phyloP scores from a whole-genome alignment of 2,113 vertebrate species.

The Zosterops borbonicus region DNA sequence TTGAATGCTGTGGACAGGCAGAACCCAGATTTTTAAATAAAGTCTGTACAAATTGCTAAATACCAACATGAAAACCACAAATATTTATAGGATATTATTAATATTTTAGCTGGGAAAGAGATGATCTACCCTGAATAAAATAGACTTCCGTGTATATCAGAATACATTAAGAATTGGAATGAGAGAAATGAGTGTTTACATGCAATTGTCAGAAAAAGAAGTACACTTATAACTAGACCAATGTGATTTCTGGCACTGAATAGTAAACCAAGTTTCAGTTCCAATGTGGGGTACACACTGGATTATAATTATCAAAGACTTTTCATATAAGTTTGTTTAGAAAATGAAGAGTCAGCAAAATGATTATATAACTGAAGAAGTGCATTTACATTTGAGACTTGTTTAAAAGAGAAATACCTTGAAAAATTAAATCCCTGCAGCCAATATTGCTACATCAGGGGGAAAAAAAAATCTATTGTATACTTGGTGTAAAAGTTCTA shows the following conservation, averaged over 20 bases:
- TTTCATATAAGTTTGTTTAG: background rate
- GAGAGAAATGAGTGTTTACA: background rate
- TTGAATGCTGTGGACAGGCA: background rate
- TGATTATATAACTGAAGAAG: background rate
- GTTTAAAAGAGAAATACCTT: background rate
- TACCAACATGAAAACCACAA: background rate
- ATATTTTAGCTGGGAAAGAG: background rate
- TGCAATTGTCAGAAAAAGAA: background rate
- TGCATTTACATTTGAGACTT: background rate
- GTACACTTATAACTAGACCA: background rate
- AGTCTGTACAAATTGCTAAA: background rate
- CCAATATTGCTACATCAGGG: background rate
- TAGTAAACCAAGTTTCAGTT: background rate
- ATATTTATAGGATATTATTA: background rate
- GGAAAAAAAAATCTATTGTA: background rate
- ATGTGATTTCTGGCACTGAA: background rate
- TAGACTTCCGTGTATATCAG: background rate
- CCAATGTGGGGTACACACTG: background rate
- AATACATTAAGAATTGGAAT: background rate
- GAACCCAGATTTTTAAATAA: background rate
- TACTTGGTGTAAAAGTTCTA: background rate
- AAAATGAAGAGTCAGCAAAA: background rate
- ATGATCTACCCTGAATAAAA: background rate
- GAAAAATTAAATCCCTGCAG: background rate
- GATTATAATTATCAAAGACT: background rate